A percentile compares a stretch with the other conserved stretches of the same genome.
These are phyloP conservation scores for Heloderma charlesbogerti DNA, from an alignment of 2,113 vertebrate genomes.

Conservation along the genomic window DNA sequence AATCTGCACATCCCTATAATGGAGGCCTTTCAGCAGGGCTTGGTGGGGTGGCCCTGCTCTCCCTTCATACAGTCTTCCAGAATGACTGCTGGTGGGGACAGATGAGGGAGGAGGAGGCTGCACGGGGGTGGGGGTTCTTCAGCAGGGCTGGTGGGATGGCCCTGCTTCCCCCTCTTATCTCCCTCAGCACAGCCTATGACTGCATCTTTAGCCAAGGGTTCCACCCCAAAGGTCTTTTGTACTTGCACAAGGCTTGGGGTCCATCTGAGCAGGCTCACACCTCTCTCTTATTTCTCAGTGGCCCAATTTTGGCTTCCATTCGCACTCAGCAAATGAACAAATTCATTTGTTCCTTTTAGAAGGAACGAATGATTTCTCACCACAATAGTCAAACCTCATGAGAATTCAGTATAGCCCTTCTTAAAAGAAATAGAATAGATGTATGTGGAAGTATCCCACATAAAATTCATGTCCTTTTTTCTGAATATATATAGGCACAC, in stretches of 20 bases:
- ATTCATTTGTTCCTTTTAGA: too few species aligned
- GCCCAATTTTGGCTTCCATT: background rate
- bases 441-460: background rate
- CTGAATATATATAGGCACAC: background rate
- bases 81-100: too few species aligned
- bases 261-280: background rate
- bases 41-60: too few species aligned
- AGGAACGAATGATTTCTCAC: background rate
- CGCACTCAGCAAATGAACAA: background rate
- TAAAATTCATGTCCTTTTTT: background rate
- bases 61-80: too few species aligned
- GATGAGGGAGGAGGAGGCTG: background rate
- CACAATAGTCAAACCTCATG: background rate
- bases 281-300: background rate
- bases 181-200: background rate
- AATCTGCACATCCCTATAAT: too few species aligned
- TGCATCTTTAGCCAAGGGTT: too few species aligned
- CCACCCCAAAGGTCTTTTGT: background rate
- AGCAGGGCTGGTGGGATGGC: background rate
- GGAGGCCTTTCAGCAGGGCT: too few species aligned
- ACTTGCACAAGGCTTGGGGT: background rate
- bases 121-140: background rate
- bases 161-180: background rate
- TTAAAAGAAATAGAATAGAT: conserved; percentile 4
- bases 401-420: background rate